These are phyloP conservation scores for Nephrotoma guestfalica DNA, from an alignment of 2,888 invertebrate species.

Conservation along the genomic window DNA sequence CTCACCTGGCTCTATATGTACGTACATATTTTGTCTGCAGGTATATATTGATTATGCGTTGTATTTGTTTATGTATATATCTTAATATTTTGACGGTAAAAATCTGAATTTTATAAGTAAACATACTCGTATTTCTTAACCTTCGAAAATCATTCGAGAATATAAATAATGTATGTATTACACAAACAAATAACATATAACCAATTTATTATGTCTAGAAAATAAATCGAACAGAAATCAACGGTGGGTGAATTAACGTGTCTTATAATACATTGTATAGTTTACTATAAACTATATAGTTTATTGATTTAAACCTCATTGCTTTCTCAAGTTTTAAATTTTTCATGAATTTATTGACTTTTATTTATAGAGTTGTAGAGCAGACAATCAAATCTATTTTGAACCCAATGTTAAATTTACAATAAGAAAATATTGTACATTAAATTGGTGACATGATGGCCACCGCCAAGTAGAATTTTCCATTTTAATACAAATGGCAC, in stretches of 20 bases:
- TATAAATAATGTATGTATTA: not conserved
- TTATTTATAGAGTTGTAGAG: not conserved
- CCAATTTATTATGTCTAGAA: not conserved
- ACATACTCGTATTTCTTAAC: not conserved
- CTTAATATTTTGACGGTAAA: not conserved
- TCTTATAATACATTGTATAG: not conserved
- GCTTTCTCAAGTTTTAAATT: not conserved
- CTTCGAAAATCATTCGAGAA: not conserved
- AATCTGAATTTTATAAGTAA: not conserved
- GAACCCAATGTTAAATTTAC: not conserved
- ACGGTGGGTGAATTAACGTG: not conserved
- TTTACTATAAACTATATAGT: not conserved
- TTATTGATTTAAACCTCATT: not conserved
- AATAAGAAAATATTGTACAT: not conserved
- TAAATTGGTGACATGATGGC: not conserved
- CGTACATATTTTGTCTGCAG: not conserved
- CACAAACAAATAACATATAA: not conserved
- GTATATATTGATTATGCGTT: not conserved
- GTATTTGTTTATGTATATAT: not conserved
- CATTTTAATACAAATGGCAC: not conserved
- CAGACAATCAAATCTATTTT: not conserved
- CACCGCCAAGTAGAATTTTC: not conserved
- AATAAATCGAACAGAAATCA: not conserved
- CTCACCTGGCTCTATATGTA: not conserved
- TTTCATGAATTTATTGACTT: not conserved